Base-by-base conservation (phyloP, 2,888 invertebrate genomes). In the Aproaerema taeniolella region DNA sequence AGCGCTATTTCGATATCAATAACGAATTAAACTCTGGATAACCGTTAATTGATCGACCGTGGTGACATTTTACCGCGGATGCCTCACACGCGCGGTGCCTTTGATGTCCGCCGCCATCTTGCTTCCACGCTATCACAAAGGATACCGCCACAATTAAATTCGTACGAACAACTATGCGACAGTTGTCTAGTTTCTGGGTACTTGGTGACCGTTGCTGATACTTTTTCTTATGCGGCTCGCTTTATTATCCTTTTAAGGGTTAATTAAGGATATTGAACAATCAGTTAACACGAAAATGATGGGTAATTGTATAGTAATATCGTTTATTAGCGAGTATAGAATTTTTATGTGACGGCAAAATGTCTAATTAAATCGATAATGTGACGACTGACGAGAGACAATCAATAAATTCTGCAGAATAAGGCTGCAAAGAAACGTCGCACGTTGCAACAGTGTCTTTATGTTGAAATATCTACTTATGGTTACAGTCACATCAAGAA, bases 11-110 rank as follows among this genome's bases (percentile, higher is more conserved):
- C 66, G 73, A 75, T 81, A 78, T 80, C 79, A 76, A 78, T 76
- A 76, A 67, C 71, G 62, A 61, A 72, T 74, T 76, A 71, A 71
- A 59, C 60, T 62, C 63, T 59, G 68, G 60, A 69, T 70, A 69
- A 58, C 68, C 61, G 71, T 75, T 83, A 83, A 83, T 82, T 80
- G 78, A 76, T 73, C 61, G 71, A 75, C 71, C 75, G 74, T 74
- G 83, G 83, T 83, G 85, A 86, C 83, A 86, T 86, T 85, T 83
- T 68, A 67, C 68, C 53, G 72, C 67, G 63, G 67, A 64, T 58
- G 68, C 64, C 65, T 69, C 73, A 72, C 71, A 67, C 72, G 58
- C 43, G 71, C 81, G 80, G 80, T 64, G 16, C 53, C 61, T 85
- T 82, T 85, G 78, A 79, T 69, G 60, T 44, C 38, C 28, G 38